Evolutionary conservation across 1,140 invertebrate species (phyloP).

Genomic region (Drosophila willistoni): DNA sequence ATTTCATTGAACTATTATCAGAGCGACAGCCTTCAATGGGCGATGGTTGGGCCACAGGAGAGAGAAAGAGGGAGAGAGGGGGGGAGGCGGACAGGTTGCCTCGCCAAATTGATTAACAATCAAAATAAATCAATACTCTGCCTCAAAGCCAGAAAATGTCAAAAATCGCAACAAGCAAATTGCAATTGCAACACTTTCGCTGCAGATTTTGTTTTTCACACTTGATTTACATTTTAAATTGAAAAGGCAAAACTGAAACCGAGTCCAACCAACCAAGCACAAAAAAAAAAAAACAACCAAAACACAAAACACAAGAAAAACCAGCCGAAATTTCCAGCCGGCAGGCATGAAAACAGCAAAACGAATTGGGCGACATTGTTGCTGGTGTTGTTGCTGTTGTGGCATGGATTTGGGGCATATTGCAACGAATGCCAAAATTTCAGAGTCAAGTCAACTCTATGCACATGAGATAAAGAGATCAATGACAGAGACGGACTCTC

Average conservation of each 20-base stretch:
- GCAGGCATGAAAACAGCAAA: slow-evolving; percentile 76
- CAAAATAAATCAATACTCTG: slow-evolving; percentile 78
- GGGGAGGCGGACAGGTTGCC: slow-evolving; percentile 30
- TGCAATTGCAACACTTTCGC: slow-evolving; percentile 80
- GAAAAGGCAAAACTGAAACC: slow-evolving; percentile 68
- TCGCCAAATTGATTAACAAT: slow-evolving; percentile 79
- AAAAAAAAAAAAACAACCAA: slow-evolving; percentile 15
- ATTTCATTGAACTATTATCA: slow-evolving; percentile 78
- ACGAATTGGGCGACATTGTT: slow-evolving; percentile 80
- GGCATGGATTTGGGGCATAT: slow-evolving; percentile 66
- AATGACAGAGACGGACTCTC: slow-evolving; percentile 56
- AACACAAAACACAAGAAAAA: slow-evolving; percentile 15
- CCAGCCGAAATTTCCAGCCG: slow-evolving; percentile 56
- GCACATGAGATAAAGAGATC: slow-evolving; percentile 69
- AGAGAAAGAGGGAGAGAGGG: not conserved
- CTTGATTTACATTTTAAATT: slow-evolving; percentile 82
- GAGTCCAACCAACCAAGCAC: slow-evolving; percentile 40
- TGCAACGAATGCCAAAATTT: slow-evolving; percentile 29
- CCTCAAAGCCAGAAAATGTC: slow-evolving; percentile 72
- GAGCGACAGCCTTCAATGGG: slow-evolving; percentile 45
- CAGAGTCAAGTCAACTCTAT: slow-evolving; percentile 35
- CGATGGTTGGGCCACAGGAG: not conserved
- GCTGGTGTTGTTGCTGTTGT: slow-evolving; percentile 33
- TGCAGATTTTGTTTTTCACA: slow-evolving; percentile 77
- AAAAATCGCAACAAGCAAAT: slow-evolving; percentile 78